phyloP scores from a whole-genome alignment of 2,797 vertebrate species.

The Channallabes apus region DNA sequence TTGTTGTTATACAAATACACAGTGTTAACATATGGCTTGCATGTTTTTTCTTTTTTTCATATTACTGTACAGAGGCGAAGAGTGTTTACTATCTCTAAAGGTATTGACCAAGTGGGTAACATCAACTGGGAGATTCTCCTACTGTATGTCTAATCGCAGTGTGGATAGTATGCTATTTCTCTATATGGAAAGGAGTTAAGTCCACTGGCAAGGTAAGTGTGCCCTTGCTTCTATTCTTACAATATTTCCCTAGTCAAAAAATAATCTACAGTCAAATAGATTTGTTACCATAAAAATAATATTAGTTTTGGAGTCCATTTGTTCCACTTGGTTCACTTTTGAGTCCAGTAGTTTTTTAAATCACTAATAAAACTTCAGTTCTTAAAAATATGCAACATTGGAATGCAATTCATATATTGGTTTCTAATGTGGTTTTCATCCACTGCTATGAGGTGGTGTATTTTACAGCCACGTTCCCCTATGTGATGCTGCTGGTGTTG shows the following conservation, averaged over 20 bases:
- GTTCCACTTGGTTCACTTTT: too few relatives aligned
- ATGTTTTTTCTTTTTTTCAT: too few relatives aligned
- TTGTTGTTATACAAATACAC: neutral
- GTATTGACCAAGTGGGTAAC: neutral
- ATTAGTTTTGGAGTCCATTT: neutral
- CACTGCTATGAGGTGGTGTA: conserved; percentile 69
- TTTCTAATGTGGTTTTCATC: neutral
- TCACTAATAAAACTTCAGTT: neutral
- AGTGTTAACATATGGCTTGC: too few relatives aligned
- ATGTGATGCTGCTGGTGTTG: neutral
- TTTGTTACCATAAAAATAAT: neutral
- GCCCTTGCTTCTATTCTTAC: too few relatives aligned
- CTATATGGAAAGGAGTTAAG: conserved; percentile 29
- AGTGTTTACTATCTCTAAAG: neutral
- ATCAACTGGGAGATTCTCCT: conserved; percentile 28
- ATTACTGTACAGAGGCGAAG: neutral
- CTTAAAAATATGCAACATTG: neutral
- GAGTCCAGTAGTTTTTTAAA: too few relatives aligned
- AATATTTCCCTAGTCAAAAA: too few relatives aligned
- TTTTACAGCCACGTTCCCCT: conserved; percentile 74
- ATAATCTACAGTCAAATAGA: too few relatives aligned
- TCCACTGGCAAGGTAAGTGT: conserved; percentile 16
- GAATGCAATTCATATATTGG: neutral
- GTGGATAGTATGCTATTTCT: conserved; percentile 10
- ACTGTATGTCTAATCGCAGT: conserved; percentile 15